Base-by-base conservation (phyloP, 1,140 invertebrate species). In the Drosophila suzukii region DNA sequence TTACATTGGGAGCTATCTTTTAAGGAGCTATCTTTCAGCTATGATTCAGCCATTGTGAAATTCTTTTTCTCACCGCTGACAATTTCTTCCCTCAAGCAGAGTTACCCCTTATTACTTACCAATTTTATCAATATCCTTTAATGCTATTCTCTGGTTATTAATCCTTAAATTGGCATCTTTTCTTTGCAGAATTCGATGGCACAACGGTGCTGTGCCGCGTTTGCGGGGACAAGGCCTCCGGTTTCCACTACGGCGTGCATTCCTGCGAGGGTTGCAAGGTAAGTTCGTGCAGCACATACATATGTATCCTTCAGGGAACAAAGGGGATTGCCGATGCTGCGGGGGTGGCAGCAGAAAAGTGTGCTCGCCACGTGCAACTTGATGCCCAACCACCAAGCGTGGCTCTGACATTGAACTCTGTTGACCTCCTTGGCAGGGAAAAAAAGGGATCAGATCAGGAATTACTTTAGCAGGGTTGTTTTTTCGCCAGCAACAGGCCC, bases 251-350 rank as follows among this genome's bases (percentile, higher is more conserved):
- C 94, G 99, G 99, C 51, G 99, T 99, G 72, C 98, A 99, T 93
- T 99, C 98, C 75, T 99, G 99, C 93, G 99, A 99, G 94, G 99
- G 99, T 81, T 99, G 98, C 95, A 99, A 99, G 97, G 98, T 99
- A 95, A 96, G 96, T 94, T 61, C 4, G 8, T 10, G 3, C n/a
- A 50, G 6, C 34, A 34, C 1, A 39, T n/a, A 39, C 56, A 0
- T 32, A 6, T 44, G 20, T 44, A 46, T 56, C 39, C 24, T 41
- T 41, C 44, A 1, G 32, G 34, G 24, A 36, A 30, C 15, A 24
- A n/a, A 17, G 43, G 32, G 50, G 50, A n/a, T 51, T 12, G 50
- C 36, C 15, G 8, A 51, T 36, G 24, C 63, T 63, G 65, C 63
- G 67, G 67, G 67, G 51, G 66, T 71, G 65, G 60, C 47, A 17